Base-by-base conservation (phyloP, 2,797 vertebrate species). In the Pygocentrus nattereri region DNA sequence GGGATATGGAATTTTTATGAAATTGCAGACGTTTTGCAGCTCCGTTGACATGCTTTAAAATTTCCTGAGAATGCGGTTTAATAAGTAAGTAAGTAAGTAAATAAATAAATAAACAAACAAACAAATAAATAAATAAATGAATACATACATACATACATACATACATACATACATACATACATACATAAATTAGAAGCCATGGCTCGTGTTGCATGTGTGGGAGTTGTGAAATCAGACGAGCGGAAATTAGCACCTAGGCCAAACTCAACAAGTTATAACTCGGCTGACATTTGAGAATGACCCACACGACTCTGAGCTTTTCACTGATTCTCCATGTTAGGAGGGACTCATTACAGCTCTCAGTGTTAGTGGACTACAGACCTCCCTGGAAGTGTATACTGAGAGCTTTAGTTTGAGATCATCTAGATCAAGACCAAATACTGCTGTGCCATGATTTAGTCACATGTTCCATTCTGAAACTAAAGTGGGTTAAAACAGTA, bases 1-100 rank as follows among this genome's bases (percentile, higher is more conserved):
- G 61, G 27, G 78, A 81, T 59, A 38, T 16, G 71, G 27, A 68
- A 87, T 49, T 83, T 73, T 62, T n/a, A 31, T 68, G 62, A 71
- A 69, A 78, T 76, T 41, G 56, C 77, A 47, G 72, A 76, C 38
- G 83, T 81, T 82, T 84, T 79, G 34, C 25, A 38, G 41, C 5
- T 19, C 72, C 1, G 25, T 38, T 79, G 71, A 84, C 75, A 79
- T n/a, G 23, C 70, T 79, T 86, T 58, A 49, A 79, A 76, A 79
- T 79, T 76, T 52, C 62, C 76, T 73, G 62, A 69, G 79, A 84
- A 47, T 65, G 62, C 65, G 62, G 84, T 82, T 59, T 78, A 78
- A 79, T 82, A 50, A 75, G 44, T 1, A 70, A 76, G 56, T 41
- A 59, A 61, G 61, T 16, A 67, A 77, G 52, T 54, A 78, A 13